Percentiles rank a stretch among this genome's conserved stretches.
Evolutionary conservation across 30 jellyfish, hydroid and myxozoan genomes (phyloP).

Genomic region (Hydractinia symbiolongicarpus): DNA sequence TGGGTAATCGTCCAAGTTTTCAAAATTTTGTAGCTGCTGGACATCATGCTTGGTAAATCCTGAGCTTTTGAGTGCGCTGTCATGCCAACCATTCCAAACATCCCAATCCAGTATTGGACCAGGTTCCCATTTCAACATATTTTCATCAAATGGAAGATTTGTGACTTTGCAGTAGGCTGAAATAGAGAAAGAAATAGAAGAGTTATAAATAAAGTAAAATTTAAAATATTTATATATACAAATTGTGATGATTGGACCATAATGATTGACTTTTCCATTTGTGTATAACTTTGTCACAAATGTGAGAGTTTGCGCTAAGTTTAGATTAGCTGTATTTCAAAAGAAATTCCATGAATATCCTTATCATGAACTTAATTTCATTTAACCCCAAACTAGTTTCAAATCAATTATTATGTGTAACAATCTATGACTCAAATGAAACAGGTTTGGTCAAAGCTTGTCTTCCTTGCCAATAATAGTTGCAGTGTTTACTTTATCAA

Average conservation of each 20-base stretch:
- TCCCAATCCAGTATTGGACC: slow-evolving; percentile 90
- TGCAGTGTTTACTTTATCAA: background rate
- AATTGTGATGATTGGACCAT: background rate
- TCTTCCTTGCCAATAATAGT: background rate
- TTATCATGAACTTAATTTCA: too few species aligned
- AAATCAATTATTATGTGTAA: too few species aligned
- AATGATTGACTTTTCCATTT: background rate
- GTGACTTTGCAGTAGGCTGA: slow-evolving; percentile 62
- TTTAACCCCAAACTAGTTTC: too few species aligned
- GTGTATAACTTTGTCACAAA: too few species aligned
- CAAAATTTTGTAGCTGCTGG: slow-evolving; percentile 10
- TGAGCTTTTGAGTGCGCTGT: slow-evolving; percentile 72
- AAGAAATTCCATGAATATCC: too few species aligned
- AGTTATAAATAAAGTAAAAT: background rate
- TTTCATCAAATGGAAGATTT: slow-evolving; percentile 60
- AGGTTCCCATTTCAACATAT: slow-evolving; percentile 90
- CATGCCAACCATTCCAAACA: slow-evolving; percentile 97
- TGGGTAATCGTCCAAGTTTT: slow-evolving; percentile 11
- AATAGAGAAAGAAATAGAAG: background rate
- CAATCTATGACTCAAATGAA: too few species aligned
- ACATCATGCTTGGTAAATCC: slow-evolving; percentile 69
- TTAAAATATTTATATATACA: background rate
- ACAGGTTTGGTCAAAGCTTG: too few species aligned
- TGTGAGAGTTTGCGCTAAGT: too few species aligned
- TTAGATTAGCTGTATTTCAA: too few species aligned